A percentile compares a stretch with the other conserved stretches of the same genome.
These are phyloP conservation scores for Erannis defoliaria DNA, from an alignment of 2,888 invertebrate genomes.

Conservation along the genomic window DNA sequence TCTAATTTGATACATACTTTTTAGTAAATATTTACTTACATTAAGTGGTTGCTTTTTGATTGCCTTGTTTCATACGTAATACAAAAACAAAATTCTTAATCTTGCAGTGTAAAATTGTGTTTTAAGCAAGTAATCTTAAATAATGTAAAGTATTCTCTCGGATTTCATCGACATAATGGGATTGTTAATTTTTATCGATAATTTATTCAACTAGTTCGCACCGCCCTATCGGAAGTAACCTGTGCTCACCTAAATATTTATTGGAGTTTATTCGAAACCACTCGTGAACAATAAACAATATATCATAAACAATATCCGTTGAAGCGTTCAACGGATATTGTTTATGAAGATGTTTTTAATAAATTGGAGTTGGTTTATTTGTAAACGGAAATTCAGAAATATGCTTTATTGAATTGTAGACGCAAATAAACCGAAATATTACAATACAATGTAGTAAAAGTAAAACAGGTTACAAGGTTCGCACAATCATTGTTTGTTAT, in stretches of 20 bases:
- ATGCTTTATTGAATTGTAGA: not conserved
- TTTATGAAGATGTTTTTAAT: conserved; percentile 33
- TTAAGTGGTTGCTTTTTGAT: no score
- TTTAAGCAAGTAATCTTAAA: no score
- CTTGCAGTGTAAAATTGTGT: no score
- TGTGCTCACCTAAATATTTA: conserved; percentile 44
- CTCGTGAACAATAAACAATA: conserved; percentile 19
- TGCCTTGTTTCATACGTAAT: no score
- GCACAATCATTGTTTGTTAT: no score
- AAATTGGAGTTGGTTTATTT: conserved; percentile 19
- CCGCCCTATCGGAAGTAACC: conserved; percentile 31
- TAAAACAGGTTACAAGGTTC: no score
- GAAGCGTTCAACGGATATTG: conserved; percentile 26
- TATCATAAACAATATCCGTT: no score
- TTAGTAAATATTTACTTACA: no score
- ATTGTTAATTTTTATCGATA: conserved; percentile 7
- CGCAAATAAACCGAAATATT: no score
- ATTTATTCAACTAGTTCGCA: not conserved
- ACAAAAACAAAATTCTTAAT: no score
- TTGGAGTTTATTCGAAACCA: conserved; percentile 38
- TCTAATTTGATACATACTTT: no score
- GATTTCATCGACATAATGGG: not conserved
- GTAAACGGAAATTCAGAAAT: conserved; percentile 11
- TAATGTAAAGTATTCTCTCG: not conserved
- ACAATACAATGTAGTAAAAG: no score